Evolutionary conservation across 2,888 invertebrate species (phyloP), one percentile per base, ranked within the genome.

Genomic region (Caenorhabditis auriculariae): DNA sequence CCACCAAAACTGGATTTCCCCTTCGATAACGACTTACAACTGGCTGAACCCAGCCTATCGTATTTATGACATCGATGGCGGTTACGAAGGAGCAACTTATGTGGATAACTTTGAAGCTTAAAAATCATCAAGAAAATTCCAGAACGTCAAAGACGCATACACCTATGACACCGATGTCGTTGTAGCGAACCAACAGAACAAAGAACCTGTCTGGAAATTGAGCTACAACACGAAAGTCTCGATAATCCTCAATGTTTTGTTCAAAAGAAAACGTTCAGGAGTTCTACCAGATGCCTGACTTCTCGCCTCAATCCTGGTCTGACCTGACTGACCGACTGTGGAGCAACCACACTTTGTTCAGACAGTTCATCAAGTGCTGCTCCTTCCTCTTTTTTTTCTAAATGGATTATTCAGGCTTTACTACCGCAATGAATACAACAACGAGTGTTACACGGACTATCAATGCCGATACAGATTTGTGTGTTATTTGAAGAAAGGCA

Each of bases 31-130:
- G 0, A 84, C 89, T 0, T 91, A 87, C 74, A 82, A 86, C 0
- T 83, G 87, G 76, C 87, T 90, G 56, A 92, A 95, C 83, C 91
- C 94, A 0, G 92, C 92, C 24, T 93, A 90, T 77, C 87, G 95
- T 81, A 91, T 96, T 83, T 96, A 94, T 83, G 91, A 91, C 77
- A 88, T 94, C 2, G 94, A 95, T 81, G 93, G 93, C 1, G 91
- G 93, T 82, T 67, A 78, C 28, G 58, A 63, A 4, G 75, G 73
- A 4, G 71, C 77, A 4, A 80, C 77, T 21, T 82, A 81, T 76
- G 71, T 73, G 55, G 54, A 6, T 17, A 6, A 9, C 5, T 26
- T 7, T 17, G 9, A 23, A 21, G 3, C 3, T 21, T 46, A 17
- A 5, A 7, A 50, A 15, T n/a, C 4, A 15, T 9, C 9, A 41